These are phyloP conservation scores for Agapornis canus DNA, from an alignment of 2,797 vertebrate genomes.

Conservation along the genomic window DNA sequence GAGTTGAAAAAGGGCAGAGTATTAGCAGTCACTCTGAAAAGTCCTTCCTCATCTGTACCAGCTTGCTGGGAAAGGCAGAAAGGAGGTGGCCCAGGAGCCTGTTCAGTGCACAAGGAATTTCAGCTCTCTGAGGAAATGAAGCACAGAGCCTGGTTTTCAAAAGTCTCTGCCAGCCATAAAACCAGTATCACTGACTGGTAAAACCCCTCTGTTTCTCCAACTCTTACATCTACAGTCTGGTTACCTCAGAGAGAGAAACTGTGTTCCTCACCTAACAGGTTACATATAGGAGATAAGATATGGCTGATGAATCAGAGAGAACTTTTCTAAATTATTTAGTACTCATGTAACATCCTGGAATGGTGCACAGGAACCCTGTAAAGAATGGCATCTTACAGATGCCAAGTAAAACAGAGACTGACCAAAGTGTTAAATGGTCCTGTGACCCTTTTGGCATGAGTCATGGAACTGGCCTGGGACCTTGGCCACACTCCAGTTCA, in stretches of 20 bases:
- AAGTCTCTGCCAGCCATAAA: neutral
- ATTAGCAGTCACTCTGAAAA: neutral
- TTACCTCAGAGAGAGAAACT: neutral
- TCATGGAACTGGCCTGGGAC: neutral
- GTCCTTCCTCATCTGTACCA: neutral
- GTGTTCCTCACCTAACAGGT: neutral
- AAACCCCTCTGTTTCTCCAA: neutral
- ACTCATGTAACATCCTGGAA: neutral
- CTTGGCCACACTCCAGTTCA: neutral
- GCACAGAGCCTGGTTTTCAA: neutral
- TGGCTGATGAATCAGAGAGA: neutral
- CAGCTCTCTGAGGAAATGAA: neutral
- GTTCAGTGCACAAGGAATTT: neutral
- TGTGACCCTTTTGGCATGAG: conserved; percentile 24
- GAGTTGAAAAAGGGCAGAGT: neutral
- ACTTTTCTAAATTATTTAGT: neutral
- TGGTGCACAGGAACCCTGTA: conserved; percentile 25
- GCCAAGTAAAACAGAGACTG: conserved; percentile 14
- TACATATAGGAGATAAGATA: neutral
- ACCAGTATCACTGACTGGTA: neutral
- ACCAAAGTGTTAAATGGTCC: neutral
- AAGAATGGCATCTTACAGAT: neutral
- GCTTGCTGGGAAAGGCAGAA: neutral
- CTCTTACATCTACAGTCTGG: neutral
- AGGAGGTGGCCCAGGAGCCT: neutral